Base-by-base conservation (phyloP, 2,888 invertebrate species). In the Melieria crassipennis region DNA sequence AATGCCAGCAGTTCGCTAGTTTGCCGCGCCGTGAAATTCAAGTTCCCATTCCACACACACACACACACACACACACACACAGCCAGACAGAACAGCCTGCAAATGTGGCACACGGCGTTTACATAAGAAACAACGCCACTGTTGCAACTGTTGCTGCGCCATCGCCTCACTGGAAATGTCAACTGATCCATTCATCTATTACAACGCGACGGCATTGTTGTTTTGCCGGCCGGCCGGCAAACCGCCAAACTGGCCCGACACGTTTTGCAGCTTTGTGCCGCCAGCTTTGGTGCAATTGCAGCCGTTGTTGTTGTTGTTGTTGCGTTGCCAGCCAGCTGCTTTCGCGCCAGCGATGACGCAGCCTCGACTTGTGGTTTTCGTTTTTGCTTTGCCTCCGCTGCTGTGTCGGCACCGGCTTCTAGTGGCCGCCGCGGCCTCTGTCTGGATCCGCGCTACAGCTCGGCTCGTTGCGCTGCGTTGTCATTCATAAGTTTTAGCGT, bases 181-280 rank as follows among this genome's bases (percentile, higher is more conserved):
- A 5, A 45, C 60, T 30, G 4, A 13, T 16, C 11, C 48, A 10
- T 50, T 46, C 43, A 60, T 42, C 43, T 45, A 58, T 58, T 47
- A 13, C 0, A 10, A 10, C 48, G 50, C 13, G 43, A 30, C 7
- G 30, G 16, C 16, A 7, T 56, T 7, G 7, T 10, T 30, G 30
- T 30, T 30, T 47, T 45, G 70, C 73, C 70, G 70, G 73, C 71
- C 71, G 72, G 72, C 73, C 69, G 69, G 71, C 69, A 43, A 68
- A 70, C 45, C 52, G 62, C 65, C 43, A 57, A 70, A 73, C 69
- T 65, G n/a, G 69, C 10, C 52, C 45, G 57, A 63, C 66, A 56
- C 57, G 70, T 70, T 70, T 72, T 61, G n/a, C 47, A 16, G 60
- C 46, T n/a, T 46, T 60, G 42, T 46, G 50, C 46, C 60, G 63